Evolutionary conservation across 2,888 invertebrate species (phyloP).

Genomic region (Agrotis ipsilon): DNA sequence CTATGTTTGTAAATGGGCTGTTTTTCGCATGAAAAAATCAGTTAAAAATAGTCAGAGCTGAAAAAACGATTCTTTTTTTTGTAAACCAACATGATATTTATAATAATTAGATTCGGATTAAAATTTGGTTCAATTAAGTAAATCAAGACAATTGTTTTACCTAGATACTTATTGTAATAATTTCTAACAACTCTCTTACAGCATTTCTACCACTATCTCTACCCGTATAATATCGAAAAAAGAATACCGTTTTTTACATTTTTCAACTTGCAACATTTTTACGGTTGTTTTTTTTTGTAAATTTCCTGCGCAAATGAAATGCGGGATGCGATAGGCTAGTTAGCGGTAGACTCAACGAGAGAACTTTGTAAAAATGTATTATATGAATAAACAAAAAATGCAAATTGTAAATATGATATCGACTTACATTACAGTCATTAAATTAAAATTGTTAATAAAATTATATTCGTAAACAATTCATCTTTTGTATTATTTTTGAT

Average conservation of each 20-base stretch:
- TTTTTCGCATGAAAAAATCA: constrained; percentile 1
- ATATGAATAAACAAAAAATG: constrained; percentile 77
- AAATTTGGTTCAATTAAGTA: neutral
- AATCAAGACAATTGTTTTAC: constrained; percentile 12
- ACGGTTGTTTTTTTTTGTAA: constrained; percentile 66
- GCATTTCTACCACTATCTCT: constrained; percentile 53
- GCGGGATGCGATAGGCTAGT: constrained; percentile 60
- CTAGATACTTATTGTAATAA: neutral
- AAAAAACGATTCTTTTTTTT: constrained; percentile 2
- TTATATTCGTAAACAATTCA: constrained; percentile 89
- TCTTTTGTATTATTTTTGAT: constrained; percentile 80
- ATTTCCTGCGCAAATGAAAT: constrained; percentile 58
- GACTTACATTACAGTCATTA: constrained; percentile 91
- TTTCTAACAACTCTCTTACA: constrained; percentile 36
- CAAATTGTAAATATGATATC: constrained; percentile 90
- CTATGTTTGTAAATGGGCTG: neutral
- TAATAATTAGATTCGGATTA: neutral
- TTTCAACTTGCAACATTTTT: constrained; percentile 56
- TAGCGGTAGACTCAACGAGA: constrained; percentile 74
- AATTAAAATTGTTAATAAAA: constrained; percentile 91
- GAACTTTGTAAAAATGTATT: constrained; percentile 90
- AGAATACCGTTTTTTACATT: constrained; percentile 49
- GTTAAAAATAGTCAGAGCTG: constrained; percentile 5
- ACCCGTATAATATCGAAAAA: constrained; percentile 35
- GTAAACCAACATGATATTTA: constrained; percentile 5